These are phyloP conservation scores for Calonectris borealis DNA, from an alignment of 2,113 vertebrate species.

Conservation along the genomic window DNA sequence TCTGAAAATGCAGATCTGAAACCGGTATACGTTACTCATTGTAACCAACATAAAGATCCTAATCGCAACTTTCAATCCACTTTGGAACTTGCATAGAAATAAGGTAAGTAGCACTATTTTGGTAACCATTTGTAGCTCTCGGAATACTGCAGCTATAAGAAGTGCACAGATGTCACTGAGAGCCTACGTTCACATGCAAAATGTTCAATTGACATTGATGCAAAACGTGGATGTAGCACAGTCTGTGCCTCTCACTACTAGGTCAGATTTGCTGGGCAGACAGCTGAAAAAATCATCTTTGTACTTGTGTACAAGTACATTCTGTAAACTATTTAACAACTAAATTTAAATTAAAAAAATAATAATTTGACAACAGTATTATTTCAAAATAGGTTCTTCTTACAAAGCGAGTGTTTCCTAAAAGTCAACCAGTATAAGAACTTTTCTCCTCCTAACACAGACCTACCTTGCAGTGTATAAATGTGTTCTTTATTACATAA, in stretches of 20 bases:
- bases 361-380: fast-evolving
- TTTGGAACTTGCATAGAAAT: background rate
- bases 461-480: constrained; percentile 91
- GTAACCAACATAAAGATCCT: background rate
- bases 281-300: background rate
- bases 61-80: background rate
- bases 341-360: background rate
- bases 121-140: background rate
- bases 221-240: background rate
- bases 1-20: background rate
- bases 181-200: background rate
- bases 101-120: background rate
- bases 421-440: background rate
- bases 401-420: background rate
- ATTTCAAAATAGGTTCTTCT: background rate
- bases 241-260: background rate
- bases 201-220: background rate
- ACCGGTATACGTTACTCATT: fast-evolving
- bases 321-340: background rate
- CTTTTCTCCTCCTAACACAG: background rate
- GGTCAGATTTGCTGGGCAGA: background rate
- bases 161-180: background rate
- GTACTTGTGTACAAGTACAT: background rate
- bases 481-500: constrained; percentile 84
- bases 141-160: background rate